Base-by-base conservation (phyloP, 2,797 vertebrate species). In the Lycodopsis pacificus region DNA sequence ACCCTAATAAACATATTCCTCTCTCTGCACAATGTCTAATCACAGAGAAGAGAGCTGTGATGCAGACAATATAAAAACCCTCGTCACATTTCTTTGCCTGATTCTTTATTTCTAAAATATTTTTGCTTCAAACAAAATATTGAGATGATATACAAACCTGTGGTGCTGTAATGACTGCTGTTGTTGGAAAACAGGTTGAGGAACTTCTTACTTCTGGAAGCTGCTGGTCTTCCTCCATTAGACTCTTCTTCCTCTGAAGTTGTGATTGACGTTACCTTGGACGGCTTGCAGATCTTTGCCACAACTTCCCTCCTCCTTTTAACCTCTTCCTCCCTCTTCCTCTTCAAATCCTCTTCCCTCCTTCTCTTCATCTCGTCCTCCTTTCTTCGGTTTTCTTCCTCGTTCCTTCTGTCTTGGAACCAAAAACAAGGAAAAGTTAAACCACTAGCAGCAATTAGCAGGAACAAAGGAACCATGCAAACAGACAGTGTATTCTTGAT, bases 181-280 rank as follows among this genome's bases (percentile, higher is more conserved):
- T 94, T 96, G 88, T 96, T 97, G 87, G 96, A 94, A 1, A 99
- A 99, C 84, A 99, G 95, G 0, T 99, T 99, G 89, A 97, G 96
- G 92, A 99, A 99, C 92, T 99, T 99, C 92, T 96, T 97, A 85
- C 96, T 97, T 79, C 96, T 96, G 13, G 96, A 96, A 71, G 69
- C 79, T 44, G 53, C 84, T 89, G 62, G 66, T 30, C 67, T 79
- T 69, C 82, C 84, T 49, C 82, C 75, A 0, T 71, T 86, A 3
- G 84, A 71, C 42, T 88, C 88, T 3, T 91, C 92, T 3, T 90
- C 94, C 86, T 97, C 97, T 12, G 90, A 88, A 0, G 92, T 95
- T 68, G 96, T 96, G 79, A 96, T 95, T 0, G 96, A 96, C 0
- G 95, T 96, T 42, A 95, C 95, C 79, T 95, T 96, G 0, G 94